phyloP scores from a whole-genome alignment of 2,113 vertebrate species.

The Sinocyclocheilus maitianheensis region DNA sequence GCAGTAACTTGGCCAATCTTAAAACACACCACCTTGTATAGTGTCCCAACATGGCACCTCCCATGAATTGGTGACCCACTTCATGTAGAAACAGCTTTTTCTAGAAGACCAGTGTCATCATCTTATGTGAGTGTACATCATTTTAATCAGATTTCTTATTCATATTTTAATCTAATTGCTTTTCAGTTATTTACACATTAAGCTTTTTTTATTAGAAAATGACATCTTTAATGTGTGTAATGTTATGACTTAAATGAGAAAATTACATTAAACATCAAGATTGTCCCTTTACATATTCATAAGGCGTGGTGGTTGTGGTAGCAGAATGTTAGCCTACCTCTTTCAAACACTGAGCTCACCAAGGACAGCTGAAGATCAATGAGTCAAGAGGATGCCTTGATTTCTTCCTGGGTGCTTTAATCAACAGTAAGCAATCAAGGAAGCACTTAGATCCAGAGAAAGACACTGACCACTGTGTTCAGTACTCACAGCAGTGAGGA shows the following conservation, averaged over 20 bases:
- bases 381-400: constrained; percentile 44
- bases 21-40: too few species aligned
- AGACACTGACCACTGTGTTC: constrained; percentile 12
- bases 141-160: not conserved
- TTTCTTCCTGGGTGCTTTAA: constrained; percentile 49
- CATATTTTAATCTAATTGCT: not conserved
- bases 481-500: not conserved
- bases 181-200: not conserved
- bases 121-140: too few species aligned
- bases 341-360: constrained; percentile 9
- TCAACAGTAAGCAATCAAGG: constrained; percentile 43
- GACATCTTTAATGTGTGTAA: not conserved
- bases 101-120: too few species aligned
- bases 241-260: not conserved
- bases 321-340: not conserved
- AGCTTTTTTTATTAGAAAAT: not conserved
- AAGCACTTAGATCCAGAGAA: constrained; percentile 25
- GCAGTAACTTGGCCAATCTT: too few species aligned
- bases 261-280: not conserved
- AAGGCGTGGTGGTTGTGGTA: not conserved
- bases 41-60: too few species aligned
- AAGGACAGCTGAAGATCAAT: constrained; percentile 43
- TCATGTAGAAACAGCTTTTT: too few species aligned
- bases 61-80: too few species aligned
- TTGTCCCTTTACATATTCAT: not conserved